Evolutionary conservation across 2,113 vertebrate species (phyloP).

Genomic region (Hirundichthys speculiger): DNA sequence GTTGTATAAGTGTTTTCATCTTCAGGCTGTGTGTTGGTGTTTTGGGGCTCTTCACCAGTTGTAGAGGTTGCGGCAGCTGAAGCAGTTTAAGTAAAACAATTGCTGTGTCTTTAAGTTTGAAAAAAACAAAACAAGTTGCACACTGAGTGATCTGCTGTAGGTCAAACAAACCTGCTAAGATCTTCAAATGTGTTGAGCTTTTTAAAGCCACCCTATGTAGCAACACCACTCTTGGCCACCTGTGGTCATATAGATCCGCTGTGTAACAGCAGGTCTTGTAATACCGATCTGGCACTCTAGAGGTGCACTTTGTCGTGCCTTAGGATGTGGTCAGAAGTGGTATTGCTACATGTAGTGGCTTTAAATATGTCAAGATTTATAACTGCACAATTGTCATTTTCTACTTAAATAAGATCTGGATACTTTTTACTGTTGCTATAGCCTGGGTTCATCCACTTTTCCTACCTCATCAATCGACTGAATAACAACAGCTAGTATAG

Average conservation of each 20-base stretch:
- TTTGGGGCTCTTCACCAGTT: constrained; percentile 18
- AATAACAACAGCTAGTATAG: neutral
- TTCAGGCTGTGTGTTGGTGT: neutral
- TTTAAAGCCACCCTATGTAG: too few relatives aligned
- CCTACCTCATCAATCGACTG: constrained; percentile 75
- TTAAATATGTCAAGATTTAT: neutral
- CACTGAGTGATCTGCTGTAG: constrained; percentile 6
- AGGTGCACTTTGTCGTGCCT: too few relatives aligned
- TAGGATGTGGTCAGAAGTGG: too few relatives aligned
- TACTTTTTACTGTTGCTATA: too few relatives aligned
- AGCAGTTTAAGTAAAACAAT: constrained; percentile 57
- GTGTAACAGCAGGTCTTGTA: too few relatives aligned
- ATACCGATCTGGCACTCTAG: too few relatives aligned
- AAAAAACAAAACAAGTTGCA: too few relatives aligned
- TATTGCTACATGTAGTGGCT: too few relatives aligned
- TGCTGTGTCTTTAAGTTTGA: constrained; percentile 8
- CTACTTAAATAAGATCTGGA: neutral
- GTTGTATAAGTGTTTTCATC: neutral
- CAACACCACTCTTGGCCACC: too few relatives aligned
- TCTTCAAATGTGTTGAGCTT: neutral
- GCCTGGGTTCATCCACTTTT: constrained; percentile 21
- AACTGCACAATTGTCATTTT: neutral
- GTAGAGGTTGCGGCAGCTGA: constrained; percentile 53
- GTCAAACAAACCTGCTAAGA: constrained; percentile 5
- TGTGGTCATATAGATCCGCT: too few relatives aligned